A percentile compares a stretch with the other conserved stretches of the same genome.
Conservation (phyloP, 2,797 vertebrate genomes). For the Simalia tracyae region DNA sequence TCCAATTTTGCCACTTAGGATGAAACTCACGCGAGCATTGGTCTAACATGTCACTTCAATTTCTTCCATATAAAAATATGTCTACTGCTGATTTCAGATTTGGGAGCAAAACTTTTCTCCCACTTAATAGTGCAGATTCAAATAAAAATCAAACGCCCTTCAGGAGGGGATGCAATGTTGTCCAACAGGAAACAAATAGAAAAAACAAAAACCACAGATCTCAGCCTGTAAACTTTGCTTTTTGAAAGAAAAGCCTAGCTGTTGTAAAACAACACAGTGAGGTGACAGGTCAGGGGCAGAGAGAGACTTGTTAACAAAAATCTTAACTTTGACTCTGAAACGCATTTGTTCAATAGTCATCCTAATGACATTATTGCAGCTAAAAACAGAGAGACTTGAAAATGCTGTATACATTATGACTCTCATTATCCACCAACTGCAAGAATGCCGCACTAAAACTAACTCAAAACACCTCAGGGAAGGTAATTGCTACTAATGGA, state of each 20-base stretch:
- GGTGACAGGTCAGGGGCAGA: background rate
- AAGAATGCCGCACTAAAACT: slow-evolving; percentile 87
- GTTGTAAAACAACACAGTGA: slow-evolving; percentile 35
- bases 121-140: background rate
- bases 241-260: slow-evolving; percentile 36
- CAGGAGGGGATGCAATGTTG: background rate
- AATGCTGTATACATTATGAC: slow-evolving; percentile 82
- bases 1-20: background rate
- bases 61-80: background rate
- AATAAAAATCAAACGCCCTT: background rate
- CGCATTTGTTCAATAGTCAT: slow-evolving; percentile 76
- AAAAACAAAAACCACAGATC: background rate
- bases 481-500: slow-evolving; percentile 87
- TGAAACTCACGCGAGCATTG: background rate
- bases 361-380: slow-evolving; percentile 79
- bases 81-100: background rate
- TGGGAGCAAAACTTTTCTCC: no score
- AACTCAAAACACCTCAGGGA: slow-evolving; percentile 86
- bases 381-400: slow-evolving; percentile 80
- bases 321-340: slow-evolving; percentile 74
- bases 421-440: slow-evolving; percentile 84
- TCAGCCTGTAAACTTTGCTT: slow-evolving; percentile 16
- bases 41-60: background rate
- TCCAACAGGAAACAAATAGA: background rate
- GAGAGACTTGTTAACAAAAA: slow-evolving; percentile 54